Evolutionary conservation across 2,113 vertebrate species (phyloP), one percentile per base, ranked within the genome.

Genomic region (Cynoglossus semilaevis): DNA sequence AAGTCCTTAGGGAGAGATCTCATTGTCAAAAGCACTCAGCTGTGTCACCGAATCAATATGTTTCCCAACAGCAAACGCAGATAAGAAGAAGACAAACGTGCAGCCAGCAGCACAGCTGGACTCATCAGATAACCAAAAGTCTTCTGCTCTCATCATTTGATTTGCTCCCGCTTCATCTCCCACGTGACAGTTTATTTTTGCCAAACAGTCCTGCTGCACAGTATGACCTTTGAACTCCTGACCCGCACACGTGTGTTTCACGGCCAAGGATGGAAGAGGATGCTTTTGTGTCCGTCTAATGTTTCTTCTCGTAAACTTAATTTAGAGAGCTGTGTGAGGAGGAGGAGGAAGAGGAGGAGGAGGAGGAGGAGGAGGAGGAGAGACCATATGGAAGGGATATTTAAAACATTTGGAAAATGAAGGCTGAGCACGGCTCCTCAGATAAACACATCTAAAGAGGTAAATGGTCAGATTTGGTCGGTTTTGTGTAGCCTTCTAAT

Each of bases 1-100:
- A 15, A 22, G 16, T 38, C 15, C 71, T 55, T 58, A 0, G 2
- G 45, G 38, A 38, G 35, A 16, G 38, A 48, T 51, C 72, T 80
- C 70, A 65, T 67, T 74, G 64, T 67, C 35, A 51, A 55, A 71
- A 63, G 57, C 72, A 62, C 58, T 63, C 0, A 16, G 47, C 56
- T 75, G 18, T 47, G 51, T 67, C 60, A 67, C 73, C 40, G 15
- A 57, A 81, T 81, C 79, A 67, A 77, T 80, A 40, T 5, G 14
- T 46, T 15, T n/a, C 11, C 51, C 12, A 45, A 52, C 47, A 42
- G 13, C 51, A 37, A 36, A 43, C 40, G 44, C n/a, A 47, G 52
- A 73, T 57, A 60, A 70, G 49, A 58, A 13, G 16, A n/a, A 49
- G 14, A 43, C 52, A 38, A 38, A 67, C 41, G 43, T 47, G 18